Evolutionary conservation across 1,140 invertebrate genomes (phyloP).

Genomic region (Nephotettix cincticeps): DNA sequence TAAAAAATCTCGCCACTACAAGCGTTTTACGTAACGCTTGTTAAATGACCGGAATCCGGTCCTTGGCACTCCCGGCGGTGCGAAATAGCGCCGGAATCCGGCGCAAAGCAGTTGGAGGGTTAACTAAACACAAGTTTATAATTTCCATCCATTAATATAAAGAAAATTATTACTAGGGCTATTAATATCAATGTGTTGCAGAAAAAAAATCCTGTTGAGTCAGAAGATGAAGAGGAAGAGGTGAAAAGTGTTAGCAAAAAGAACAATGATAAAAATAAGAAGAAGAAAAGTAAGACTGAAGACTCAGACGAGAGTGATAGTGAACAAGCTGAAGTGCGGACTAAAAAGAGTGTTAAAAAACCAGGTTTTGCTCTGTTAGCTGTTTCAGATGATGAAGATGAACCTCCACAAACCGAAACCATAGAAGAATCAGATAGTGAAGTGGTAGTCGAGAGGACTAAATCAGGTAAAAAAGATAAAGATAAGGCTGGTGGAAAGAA

Average conservation of each 20-base stretch:
- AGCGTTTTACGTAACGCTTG: neutral
- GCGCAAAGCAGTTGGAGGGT: neutral
- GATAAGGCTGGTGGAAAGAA: conserved; percentile 62
- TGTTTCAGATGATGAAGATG: conserved; percentile 35
- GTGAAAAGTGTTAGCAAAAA: conserved; percentile 20
- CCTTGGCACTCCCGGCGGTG: too few species aligned
- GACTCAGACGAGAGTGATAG: conserved; percentile 47
- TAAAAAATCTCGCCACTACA: neutral
- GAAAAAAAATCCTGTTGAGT: conserved; percentile 40
- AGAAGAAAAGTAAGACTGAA: conserved; percentile 46
- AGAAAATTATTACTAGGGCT: neutral
- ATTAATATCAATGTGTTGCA: conserved; percentile 31
- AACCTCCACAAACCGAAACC: conserved; percentile 1
- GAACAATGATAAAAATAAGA: conserved; percentile 43
- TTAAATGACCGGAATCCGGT: neutral
- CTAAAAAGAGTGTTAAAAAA: conserved; percentile 47
- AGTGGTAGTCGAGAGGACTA: conserved; percentile 12
- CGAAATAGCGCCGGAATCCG: too few species aligned
- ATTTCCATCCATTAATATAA: neutral
- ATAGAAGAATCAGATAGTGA: conserved; percentile 30
- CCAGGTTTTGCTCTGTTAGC: conserved; percentile 60
- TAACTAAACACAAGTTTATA: neutral
- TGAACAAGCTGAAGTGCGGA: conserved; percentile 33
- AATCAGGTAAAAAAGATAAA: conserved; percentile 45
- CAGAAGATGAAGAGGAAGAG: conserved; percentile 37